Percentiles rank a stretch among this genome's conserved stretches.
Conservation (phyloP, 2,797 vertebrate species). For the Prionace glauca region DNA sequence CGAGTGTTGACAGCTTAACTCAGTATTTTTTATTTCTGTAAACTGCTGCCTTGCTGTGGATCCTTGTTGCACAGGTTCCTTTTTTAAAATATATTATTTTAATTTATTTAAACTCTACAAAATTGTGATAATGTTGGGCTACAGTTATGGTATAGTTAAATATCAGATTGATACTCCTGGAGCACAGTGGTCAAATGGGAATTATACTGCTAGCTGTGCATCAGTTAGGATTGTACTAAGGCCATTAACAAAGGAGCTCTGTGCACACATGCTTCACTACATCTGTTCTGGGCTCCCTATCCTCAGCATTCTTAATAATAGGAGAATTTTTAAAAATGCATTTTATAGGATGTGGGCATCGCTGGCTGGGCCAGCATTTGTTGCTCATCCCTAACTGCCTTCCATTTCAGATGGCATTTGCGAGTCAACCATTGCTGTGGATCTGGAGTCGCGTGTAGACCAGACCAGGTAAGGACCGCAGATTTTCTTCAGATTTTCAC, state of each 20-base stretch:
- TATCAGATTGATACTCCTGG: background rate
- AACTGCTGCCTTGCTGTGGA: background rate
- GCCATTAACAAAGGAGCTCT: background rate
- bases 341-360: no score
- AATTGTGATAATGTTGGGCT: background rate
- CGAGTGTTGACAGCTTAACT: background rate
- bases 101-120: background rate
- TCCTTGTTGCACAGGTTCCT: background rate
- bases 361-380: no score
- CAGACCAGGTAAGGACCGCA: no score
- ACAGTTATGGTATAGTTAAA: background rate
- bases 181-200: background rate
- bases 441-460: no score
- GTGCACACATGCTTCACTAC: background rate
- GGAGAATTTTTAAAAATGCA: no score
- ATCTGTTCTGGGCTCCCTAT: background rate
- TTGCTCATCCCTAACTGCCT: no score
- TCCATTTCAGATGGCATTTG: no score
- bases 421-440: no score
- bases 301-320: background rate
- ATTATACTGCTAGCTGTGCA: background rate
- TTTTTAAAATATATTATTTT: background rate
- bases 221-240: background rate
- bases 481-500: no score
- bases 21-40: background rate